Evolutionary conservation across 2,888 invertebrate species (phyloP), one percentile per base, ranked within the genome.

Genomic region (Dryococelus australis): DNA sequence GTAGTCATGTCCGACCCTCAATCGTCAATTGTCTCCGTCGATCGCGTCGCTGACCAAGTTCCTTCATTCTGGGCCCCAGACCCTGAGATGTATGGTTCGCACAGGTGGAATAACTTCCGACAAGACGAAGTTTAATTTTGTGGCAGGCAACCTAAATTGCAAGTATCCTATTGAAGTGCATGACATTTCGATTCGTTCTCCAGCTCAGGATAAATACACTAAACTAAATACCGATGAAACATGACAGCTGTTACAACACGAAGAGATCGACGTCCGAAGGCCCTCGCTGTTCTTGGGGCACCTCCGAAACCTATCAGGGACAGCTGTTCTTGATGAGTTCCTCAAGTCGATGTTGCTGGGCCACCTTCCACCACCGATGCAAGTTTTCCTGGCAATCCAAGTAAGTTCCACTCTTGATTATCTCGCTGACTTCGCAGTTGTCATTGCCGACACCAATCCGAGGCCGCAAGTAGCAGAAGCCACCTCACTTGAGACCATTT

Each of bases 51-150:
- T 47, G 47, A 5, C 10, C 2, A 8, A 8, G 8, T 47, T 1
- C 16, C 47, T 0, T 53, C 87, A 0, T 87, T 87, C 84, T 87
- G 87, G 87, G 20, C 84, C 5, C 53, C 83, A 16, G 47, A 47
- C 16, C 87, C 87, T 0, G 43, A 43, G n/a, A 10, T 85, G n/a
- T n/a, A 20, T 87, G 87, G 85, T 87, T 85, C 13, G 47, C 84
- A 0, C 85, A 87, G 28, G 20, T 87, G 10, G 84, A 27, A 65
- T 87, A n/a, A 43, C 26, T 3, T 24, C 47, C 4, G 85, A 87
- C 26, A 28, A 53, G 27, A 84, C 87, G 10, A 87, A 85, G 43
- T 87, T 84, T 28, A n/a, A n/a, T 35, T 81, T 47, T 35, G 53
- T 85, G 10, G 65, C 53, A 8, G 47, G 84, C 12, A 51, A 85